Evolutionary conservation across 2,888 invertebrate species (phyloP).

Genomic region (Ornithoptera alexandrae): DNA sequence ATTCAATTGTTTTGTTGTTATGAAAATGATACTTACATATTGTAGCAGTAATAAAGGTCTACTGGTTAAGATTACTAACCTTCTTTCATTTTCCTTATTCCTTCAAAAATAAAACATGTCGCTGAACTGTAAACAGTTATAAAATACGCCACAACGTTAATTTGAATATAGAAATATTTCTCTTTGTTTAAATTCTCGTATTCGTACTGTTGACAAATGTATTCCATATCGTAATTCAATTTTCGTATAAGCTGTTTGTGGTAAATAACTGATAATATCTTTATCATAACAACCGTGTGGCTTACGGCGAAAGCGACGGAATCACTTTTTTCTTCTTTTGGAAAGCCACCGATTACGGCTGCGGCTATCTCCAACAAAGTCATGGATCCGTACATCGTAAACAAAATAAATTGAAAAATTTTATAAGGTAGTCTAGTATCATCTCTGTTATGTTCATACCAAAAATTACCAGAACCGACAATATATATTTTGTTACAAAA

Average conservation of each 20-base stretch:
- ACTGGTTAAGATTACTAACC: slow-evolving; percentile 40
- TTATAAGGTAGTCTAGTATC: slow-evolving; percentile 54
- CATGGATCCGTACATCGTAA: slow-evolving; percentile 53
- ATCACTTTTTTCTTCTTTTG: slow-evolving; percentile 65
- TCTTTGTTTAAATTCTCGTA: slow-evolving; percentile 47
- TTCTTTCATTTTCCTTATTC: slow-evolving; percentile 52
- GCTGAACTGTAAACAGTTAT: slow-evolving; percentile 51
- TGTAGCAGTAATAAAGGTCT: too few species aligned
- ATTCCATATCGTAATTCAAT: slow-evolving; percentile 55
- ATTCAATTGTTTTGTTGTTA: too few species aligned
- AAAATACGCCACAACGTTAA: slow-evolving; percentile 56
- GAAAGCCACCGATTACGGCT: slow-evolving; percentile 55
- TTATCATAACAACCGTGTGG: slow-evolving; percentile 64
- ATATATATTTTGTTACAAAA: slow-evolving; percentile 54
- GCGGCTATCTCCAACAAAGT: slow-evolving; percentile 66
- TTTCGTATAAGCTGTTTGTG: slow-evolving; percentile 54
- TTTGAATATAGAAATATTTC: slow-evolving; percentile 60
- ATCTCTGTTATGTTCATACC: slow-evolving; percentile 58
- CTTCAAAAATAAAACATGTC: slow-evolving; percentile 60
- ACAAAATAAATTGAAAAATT: slow-evolving; percentile 44
- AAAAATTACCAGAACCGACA: slow-evolving; percentile 65
- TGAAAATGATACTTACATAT: too few species aligned
- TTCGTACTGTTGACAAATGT: slow-evolving; percentile 56
- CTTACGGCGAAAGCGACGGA: slow-evolving; percentile 62
- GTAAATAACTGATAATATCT: slow-evolving; percentile 53